Conservation (phyloP, 2,113 vertebrate genomes). For the Psephotus haematonotus region DNA sequence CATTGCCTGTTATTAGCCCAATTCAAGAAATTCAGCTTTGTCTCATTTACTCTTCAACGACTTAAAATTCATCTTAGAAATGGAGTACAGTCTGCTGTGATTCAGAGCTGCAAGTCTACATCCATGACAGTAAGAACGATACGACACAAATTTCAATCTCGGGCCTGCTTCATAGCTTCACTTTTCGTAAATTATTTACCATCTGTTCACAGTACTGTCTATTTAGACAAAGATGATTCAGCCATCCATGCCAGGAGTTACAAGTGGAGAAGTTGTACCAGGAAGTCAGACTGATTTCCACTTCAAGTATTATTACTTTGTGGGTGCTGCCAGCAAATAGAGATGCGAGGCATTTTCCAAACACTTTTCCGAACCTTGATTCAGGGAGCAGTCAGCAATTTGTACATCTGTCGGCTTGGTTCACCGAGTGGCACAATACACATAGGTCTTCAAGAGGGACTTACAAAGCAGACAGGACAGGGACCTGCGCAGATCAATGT, state of each 20-base stretch:
- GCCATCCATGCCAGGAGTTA: constrained; percentile 46
- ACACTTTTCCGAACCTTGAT: not conserved
- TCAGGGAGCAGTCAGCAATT: constrained; percentile 11
- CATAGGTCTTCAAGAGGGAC: not conserved
- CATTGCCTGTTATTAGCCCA: constrained; percentile 40
- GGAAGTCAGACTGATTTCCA: constrained; percentile 44
- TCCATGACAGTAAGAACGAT: constrained; percentile 39
- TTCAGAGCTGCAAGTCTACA: constrained; percentile 42
- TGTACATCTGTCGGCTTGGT: not conserved
- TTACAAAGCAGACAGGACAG: not conserved
- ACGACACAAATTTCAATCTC: constrained; percentile 44
- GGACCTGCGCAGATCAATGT: not conserved
- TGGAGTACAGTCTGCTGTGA: constrained; percentile 15
- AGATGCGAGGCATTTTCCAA: constrained; percentile 8
- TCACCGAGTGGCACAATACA: not conserved
- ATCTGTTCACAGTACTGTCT: constrained; percentile 64
- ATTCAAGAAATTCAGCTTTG: constrained; percentile 52
- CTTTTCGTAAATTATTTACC: constrained; percentile 60
- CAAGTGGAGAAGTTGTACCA: constrained; percentile 44
- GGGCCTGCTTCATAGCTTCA: constrained; percentile 38
- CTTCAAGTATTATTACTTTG: constrained; percentile 28
- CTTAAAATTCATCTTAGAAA: constrained; percentile 56
- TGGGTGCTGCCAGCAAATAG: constrained; percentile 25
- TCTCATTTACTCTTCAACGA: constrained; percentile 62
- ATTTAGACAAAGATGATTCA: constrained; percentile 48